These are phyloP conservation scores for Schizaphis graminum DNA, from an alignment of 2,888 invertebrate genomes.

Conservation along the genomic window DNA sequence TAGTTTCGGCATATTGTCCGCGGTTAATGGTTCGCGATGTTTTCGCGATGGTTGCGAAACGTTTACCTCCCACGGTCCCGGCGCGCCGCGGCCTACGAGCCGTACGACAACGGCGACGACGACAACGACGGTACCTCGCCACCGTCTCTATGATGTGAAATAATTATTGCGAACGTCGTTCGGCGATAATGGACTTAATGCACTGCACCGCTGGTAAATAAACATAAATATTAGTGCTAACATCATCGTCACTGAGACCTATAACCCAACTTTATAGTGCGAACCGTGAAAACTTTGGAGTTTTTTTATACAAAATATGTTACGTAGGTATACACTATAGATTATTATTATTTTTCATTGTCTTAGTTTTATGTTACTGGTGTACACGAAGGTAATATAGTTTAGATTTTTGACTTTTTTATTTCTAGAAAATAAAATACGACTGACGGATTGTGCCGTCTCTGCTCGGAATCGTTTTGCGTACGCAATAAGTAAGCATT, in stretches of 20 bases:
- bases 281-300: constrained; percentile 26
- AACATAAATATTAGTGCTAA: background rate
- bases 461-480: no score
- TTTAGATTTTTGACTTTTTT: no score
- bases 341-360: no score
- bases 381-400: no score
- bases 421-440: no score
- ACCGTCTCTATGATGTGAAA: background rate
- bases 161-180: background rate
- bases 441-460: background rate
- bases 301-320: background rate
- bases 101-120: background rate
- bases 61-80: constrained; percentile 64
- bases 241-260: background rate
- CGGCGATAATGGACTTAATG: constrained; percentile 53
- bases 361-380: background rate
- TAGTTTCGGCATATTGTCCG: constrained; percentile 65
- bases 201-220: background rate
- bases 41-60: constrained; percentile 57
- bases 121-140: background rate
- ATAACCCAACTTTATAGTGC: background rate
- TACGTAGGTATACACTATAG: no score
- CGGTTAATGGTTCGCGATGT: constrained; percentile 66
- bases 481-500: no score
- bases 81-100: background rate